phyloP scores from a whole-genome alignment of 1,140 invertebrate species.

The Brevipalpus yothersi region DNA sequence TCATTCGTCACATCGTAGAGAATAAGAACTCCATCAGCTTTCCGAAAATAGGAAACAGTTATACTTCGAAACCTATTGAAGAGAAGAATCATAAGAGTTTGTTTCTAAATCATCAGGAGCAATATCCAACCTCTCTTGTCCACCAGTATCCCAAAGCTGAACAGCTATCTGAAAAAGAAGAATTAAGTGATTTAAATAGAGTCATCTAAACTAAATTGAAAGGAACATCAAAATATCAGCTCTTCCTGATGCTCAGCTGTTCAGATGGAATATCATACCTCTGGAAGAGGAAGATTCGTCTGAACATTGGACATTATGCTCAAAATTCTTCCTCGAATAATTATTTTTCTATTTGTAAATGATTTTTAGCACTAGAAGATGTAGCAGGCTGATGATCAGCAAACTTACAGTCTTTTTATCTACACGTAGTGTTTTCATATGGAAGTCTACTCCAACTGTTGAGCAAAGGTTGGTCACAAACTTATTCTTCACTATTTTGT shows the following conservation, averaged over 20 bases:
- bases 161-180: not conserved
- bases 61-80: conserved; percentile 33
- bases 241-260: too few relatives aligned
- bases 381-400: too few relatives aligned
- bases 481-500: conserved; percentile 31
- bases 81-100: not conserved
- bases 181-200: too few relatives aligned
- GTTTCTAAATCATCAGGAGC: too few relatives aligned
- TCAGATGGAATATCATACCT: too few relatives aligned
- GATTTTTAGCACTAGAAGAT: too few relatives aligned
- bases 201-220: too few relatives aligned
- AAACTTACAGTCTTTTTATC: conserved; percentile 32
- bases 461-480: conserved; percentile 31
- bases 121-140: not conserved
- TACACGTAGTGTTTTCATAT: conserved; percentile 32
- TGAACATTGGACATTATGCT: too few relatives aligned
- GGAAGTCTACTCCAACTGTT: conserved; percentile 37
- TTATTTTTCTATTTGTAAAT: too few relatives aligned
- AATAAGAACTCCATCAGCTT: conserved; percentile 38
- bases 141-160: conserved; percentile 36
- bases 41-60: conserved; percentile 40
- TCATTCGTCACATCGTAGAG: conserved; percentile 41
- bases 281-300: too few relatives aligned
- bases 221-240: too few relatives aligned
- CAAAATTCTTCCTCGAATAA: too few relatives aligned